Conservation (phyloP, 2,113 vertebrate genomes). For the Bucco capensis region DNA sequence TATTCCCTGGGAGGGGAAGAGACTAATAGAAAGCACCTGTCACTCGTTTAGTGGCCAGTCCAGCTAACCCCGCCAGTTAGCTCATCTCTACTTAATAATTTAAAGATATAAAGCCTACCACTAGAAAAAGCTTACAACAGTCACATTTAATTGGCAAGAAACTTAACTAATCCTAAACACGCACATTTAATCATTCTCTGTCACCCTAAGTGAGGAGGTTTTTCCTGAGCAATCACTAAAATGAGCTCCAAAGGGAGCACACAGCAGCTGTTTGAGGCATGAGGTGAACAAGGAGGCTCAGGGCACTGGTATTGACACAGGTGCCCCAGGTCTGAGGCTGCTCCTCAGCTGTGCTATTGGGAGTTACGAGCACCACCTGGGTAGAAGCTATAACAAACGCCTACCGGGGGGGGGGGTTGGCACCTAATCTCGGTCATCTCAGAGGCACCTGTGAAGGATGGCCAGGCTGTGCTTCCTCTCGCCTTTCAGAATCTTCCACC, state of each 20-base stretch:
- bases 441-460: too few species aligned
- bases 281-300: accelerated
- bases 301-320: accelerated
- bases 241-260: not conserved
- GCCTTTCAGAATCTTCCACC: not conserved
- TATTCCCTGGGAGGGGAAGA: too few species aligned
- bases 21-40: too few species aligned
- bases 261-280: accelerated
- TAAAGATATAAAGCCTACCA: not conserved
- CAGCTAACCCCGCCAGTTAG: not conserved
- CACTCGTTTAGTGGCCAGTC: too few species aligned
- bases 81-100: not conserved
- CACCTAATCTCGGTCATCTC: too few species aligned
- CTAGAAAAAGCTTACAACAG: not conserved
- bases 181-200: not conserved
- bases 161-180: not conserved
- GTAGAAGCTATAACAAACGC: accelerated
- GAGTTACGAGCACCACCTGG: too few species aligned
- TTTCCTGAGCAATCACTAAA: not conserved
- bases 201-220: not conserved
- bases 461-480: too few species aligned
- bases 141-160: not conserved
- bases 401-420: too few species aligned
- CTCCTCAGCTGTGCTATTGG: too few species aligned
- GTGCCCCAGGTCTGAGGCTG: too few species aligned